Evolutionary conservation across 2,888 invertebrate genomes (phyloP), one percentile per base, ranked within the genome.

Genomic region (Alloscopus bannaensis): DNA sequence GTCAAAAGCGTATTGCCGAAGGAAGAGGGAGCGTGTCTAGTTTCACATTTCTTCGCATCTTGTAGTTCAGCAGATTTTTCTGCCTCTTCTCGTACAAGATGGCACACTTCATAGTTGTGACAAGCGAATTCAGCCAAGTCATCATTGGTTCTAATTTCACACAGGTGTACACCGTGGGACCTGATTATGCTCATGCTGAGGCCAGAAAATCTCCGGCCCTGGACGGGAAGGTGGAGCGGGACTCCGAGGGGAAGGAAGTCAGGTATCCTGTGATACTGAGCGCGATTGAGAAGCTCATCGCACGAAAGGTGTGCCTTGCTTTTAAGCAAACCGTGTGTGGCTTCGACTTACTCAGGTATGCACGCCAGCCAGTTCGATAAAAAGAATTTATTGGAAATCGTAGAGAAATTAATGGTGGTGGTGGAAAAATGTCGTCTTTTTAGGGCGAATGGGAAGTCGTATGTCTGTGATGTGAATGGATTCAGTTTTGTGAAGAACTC

Each of bases 401-500:
- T n/a, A n/a, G n/a, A 50, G 26, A 47, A n/a, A 29, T 50, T 47
- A 22, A 55, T 55, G 20, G 24, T 55, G 22, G 11, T 36, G 6
- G 36, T 45, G n/a, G n/a, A 45, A 45, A 18, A 47, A 47, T 64
- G 20, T 24, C 3, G n/a, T 64, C 6, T 40, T 29, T 64, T 22
- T 87, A 94, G 98, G 88, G 99, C 99, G 22, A 99, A 97, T 90
- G 99, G 99, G 62, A 96, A 97, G 89, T 99, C 99, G 0, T 99
- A 96, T 88, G 99, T 99, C 0, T 99, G 99, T 90, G 99, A 99
- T 90, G 99, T 99, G 2, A 99, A 99, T 89, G 99, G 99, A 0
- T 99, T 99, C 89, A 99, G 98, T 88, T 99, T 99, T 89, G 99
- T 99, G 28, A 99, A 99, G 89, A 99, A 98, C 88, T 99, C 99